These are phyloP conservation scores for Loripinus fragilis DNA, from an alignment of 2,888 invertebrate species.

Conservation along the genomic window DNA sequence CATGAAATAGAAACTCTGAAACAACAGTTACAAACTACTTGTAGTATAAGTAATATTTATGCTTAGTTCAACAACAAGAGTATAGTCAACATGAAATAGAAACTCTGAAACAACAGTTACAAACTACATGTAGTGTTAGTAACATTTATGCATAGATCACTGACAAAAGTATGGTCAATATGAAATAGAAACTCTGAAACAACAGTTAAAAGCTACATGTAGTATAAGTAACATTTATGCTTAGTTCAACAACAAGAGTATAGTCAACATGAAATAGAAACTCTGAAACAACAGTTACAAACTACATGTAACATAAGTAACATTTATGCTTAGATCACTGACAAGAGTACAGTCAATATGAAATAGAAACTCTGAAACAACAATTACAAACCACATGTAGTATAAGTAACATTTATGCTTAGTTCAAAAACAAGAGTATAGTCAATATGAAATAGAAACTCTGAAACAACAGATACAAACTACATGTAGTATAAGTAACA, in stretches of 20 bases:
- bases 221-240: conserved; percentile 39
- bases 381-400: conserved; percentile 47
- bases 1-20: conserved; percentile 47
- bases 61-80: too few species aligned
- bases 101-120: conserved; percentile 47
- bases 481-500: conserved; percentile 42
- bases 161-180: not conserved
- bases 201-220: conserved; percentile 37
- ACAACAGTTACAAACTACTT: conserved; percentile 41
- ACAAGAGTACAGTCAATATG: too few species aligned
- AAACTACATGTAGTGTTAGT: conserved; percentile 34
- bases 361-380: conserved; percentile 48
- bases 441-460: conserved; percentile 46
- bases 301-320: conserved; percentile 46
- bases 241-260: too few species aligned
- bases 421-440: too few species aligned
- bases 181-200: conserved; percentile 48
- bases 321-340: conserved; percentile 30
- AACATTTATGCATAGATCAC: conserved; percentile 13
- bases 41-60: conserved; percentile 40
- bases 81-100: conserved; percentile 37
- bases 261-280: conserved; percentile 40
- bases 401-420: conserved; percentile 40
- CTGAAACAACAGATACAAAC: conserved; percentile 48
- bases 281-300: conserved; percentile 47